Base-by-base conservation (phyloP, 2,888 invertebrate species). In the Plagiodera versicolora region DNA sequence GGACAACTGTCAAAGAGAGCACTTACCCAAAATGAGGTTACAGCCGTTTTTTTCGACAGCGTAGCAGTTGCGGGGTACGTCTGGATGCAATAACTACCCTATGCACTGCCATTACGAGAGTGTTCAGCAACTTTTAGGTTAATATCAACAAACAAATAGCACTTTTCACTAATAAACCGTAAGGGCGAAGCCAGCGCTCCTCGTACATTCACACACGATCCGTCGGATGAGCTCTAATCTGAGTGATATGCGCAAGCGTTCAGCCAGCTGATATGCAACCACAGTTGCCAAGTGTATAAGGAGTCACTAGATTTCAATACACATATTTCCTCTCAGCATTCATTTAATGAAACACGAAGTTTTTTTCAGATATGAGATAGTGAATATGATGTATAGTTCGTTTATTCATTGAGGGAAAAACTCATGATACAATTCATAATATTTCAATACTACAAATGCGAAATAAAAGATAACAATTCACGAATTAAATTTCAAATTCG, bases 101-200 rank as follows among this genome's bases (percentile, higher is more conserved):
- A 63, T 59, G 64, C 61, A 67, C 66, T 59, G 60, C 65, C 74
- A 72, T 74, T 71, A 72, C 67, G 57, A 68, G 58, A 65, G 48
- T 57, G 70, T 72, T 65, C 65, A 72, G 72, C 69, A 67, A 70
- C 70, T 76, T 77, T 76, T 75, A 78, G 77, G 75, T 77, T 77
- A 77, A 76, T 74, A 77, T 75, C 75, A 76, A 77, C 76, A 77
- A 78, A 77, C 75, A 76, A 75, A 76, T 70, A 74, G 71, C 67
- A 75, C 72, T 74, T 71, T 70, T 69, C 71, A 70, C 71, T 70
- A 80, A 69, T 72, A 71, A 66, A 67, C 72, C 67, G 70, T 71
- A 73, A 39, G 72, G 71, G 71, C 70, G 72, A 71, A 69, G 70
- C 72, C 68, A 65, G 62, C 65, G 62, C 65, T 64, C 50, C 51